Conservation (phyloP, 1,140 invertebrate species). For the Micrasema longulum region DNA sequence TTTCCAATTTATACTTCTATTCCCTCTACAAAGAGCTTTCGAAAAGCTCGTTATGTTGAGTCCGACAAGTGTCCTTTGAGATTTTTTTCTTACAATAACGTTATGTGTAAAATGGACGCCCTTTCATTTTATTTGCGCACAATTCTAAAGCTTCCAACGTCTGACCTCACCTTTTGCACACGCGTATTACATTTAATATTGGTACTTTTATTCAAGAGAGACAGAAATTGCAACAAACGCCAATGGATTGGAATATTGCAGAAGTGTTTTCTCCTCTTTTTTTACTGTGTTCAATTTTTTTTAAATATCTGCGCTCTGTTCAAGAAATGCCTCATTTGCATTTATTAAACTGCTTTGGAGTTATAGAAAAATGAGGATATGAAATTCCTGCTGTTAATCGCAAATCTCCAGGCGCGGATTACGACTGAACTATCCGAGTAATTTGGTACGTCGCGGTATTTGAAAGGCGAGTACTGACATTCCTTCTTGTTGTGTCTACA, state of each 20-base stretch:
- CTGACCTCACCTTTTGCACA: too few relatives aligned
- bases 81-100: conserved; percentile 32
- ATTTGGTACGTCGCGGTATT: conserved; percentile 28
- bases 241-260: too few relatives aligned
- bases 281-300: too few relatives aligned
- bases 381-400: conserved; percentile 3
- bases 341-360: neutral
- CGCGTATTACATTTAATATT: too few relatives aligned
- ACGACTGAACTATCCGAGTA: conserved; percentile 20
- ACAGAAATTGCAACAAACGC: too few relatives aligned
- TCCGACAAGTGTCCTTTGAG: conserved; percentile 36
- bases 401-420: neutral
- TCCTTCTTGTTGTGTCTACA: conserved; percentile 28
- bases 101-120: conserved; percentile 12
- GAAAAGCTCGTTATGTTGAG: conserved; percentile 34
- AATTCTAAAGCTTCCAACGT: conserved; percentile 1
- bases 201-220: too few relatives aligned
- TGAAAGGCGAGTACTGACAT: conserved; percentile 10
- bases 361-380: conserved; percentile 18
- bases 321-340: too few relatives aligned
- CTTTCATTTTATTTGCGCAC: conserved; percentile 11
- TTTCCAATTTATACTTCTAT: conserved; percentile 39
- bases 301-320: too few relatives aligned
- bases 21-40: conserved; percentile 32
- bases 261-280: too few relatives aligned